These are phyloP conservation scores for Kradibia gibbosae DNA, from an alignment of 1,140 invertebrate species.

Conservation along the genomic window DNA sequence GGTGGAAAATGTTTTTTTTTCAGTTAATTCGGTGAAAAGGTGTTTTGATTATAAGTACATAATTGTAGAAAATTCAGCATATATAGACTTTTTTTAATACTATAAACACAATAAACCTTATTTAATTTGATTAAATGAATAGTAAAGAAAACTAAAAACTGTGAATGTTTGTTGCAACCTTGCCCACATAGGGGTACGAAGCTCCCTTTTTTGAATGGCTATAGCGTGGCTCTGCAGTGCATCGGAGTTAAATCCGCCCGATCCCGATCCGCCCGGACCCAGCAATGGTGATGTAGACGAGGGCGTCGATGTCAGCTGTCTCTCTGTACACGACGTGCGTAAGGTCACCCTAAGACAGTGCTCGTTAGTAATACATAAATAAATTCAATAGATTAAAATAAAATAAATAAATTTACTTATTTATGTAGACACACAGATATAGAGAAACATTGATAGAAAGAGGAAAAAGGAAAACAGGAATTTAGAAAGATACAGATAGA, in stretches of 20 bases:
- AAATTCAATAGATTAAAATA: constrained; percentile 27
- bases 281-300: constrained; percentile 59
- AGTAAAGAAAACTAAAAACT: constrained; percentile 42
- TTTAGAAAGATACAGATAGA: neutral
- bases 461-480: neutral
- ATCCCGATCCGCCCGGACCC: too few relatives aligned
- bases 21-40: too few relatives aligned
- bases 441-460: neutral
- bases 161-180: constrained; percentile 74
- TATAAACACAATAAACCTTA: too few relatives aligned
- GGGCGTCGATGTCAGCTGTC: constrained; percentile 65
- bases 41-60: too few relatives aligned
- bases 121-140: neutral
- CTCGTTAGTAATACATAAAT: constrained; percentile 65
- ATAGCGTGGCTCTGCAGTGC: constrained; percentile 69
- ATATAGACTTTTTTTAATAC: too few relatives aligned
- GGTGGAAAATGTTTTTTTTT: neutral
- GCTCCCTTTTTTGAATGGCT: constrained; percentile 77
- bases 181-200: constrained; percentile 83
- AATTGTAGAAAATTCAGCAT: too few relatives aligned
- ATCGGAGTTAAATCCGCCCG: constrained; percentile 66
- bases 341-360: constrained; percentile 71
- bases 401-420: too few relatives aligned
- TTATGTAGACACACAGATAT: neutral
- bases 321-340: constrained; percentile 69